Evolutionary conservation across 2,113 vertebrate genomes (phyloP).

Genomic region (Martes martes): DNA sequence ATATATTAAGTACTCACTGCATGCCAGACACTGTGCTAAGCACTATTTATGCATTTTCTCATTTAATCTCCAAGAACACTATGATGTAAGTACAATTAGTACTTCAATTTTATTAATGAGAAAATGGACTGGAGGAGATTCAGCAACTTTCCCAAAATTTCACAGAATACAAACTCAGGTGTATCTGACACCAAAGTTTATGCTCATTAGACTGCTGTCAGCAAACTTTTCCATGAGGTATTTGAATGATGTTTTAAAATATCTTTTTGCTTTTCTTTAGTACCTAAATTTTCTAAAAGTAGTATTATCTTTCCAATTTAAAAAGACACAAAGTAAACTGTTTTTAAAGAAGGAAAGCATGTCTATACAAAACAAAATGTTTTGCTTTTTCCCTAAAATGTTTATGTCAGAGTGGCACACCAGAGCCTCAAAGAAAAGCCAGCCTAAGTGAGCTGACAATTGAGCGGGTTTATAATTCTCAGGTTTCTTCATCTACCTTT

Average conservation of each 20-base stretch:
- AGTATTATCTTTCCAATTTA: neutral
- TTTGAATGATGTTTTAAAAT: neutral
- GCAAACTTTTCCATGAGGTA: neutral
- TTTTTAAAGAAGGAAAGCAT: neutral
- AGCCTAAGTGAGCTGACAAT: neutral
- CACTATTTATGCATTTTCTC: neutral
- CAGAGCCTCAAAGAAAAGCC: neutral
- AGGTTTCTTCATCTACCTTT: neutral
- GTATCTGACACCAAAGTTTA: neutral
- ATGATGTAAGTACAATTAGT: neutral
- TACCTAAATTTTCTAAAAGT: constrained; percentile 15
- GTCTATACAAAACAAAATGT: neutral
- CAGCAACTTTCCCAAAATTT: neutral
- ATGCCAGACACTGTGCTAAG: neutral
- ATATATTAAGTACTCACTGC: neutral
- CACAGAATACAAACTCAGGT: neutral
- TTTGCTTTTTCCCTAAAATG: neutral
- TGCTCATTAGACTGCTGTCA: neutral
- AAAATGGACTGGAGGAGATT: neutral
- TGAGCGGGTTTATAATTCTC: neutral
- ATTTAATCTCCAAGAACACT: neutral
- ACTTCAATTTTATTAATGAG: constrained; percentile 22
- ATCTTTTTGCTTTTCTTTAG: neutral
- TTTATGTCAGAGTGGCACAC: neutral
- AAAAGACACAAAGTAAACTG: neutral